Percentiles rank a stretch among this genome's conserved stretches.
Conservation (phyloP, 1,140 invertebrate genomes). For the Drosophila rufa region DNA sequence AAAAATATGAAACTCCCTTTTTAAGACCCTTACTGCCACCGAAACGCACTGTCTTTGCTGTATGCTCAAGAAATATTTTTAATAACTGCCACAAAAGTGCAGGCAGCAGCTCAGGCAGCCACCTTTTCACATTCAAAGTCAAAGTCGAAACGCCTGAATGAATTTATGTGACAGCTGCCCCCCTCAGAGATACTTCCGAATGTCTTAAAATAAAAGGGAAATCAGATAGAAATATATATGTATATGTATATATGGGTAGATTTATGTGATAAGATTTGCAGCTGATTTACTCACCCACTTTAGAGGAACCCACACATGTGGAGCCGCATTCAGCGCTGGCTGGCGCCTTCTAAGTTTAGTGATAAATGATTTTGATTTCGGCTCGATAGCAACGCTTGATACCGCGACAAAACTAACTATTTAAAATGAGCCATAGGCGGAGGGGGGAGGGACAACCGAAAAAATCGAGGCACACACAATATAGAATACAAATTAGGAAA, state of each 20-base stretch:
- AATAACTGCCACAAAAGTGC: constrained; percentile 56
- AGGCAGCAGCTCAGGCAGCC: constrained; percentile 25
- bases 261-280: constrained; percentile 18
- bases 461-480: constrained; percentile 1
- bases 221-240: constrained; percentile 26
- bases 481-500: constrained; percentile 7
- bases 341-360: constrained; percentile 52
- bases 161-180: constrained; percentile 44
- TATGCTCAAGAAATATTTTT: constrained; percentile 27
- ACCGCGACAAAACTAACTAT: constrained; percentile 24
- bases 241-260: constrained; percentile 19
- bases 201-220: constrained; percentile 34
- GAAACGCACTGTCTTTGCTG: constrained; percentile 3
- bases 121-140: constrained; percentile 46
- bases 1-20: too few species aligned
- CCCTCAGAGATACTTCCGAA: constrained; percentile 3
- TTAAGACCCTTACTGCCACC: neutral
- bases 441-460: neutral
- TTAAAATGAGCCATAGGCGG: constrained; percentile 13
- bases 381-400: constrained; percentile 13
- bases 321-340: constrained; percentile 62
- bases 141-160: constrained; percentile 66
- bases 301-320: constrained; percentile 76
- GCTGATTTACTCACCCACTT: constrained; percentile 74
- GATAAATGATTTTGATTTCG: constrained; percentile 30